phyloP scores from a whole-genome alignment of 2,113 vertebrate species.

The Clarias macrocephalus region DNA sequence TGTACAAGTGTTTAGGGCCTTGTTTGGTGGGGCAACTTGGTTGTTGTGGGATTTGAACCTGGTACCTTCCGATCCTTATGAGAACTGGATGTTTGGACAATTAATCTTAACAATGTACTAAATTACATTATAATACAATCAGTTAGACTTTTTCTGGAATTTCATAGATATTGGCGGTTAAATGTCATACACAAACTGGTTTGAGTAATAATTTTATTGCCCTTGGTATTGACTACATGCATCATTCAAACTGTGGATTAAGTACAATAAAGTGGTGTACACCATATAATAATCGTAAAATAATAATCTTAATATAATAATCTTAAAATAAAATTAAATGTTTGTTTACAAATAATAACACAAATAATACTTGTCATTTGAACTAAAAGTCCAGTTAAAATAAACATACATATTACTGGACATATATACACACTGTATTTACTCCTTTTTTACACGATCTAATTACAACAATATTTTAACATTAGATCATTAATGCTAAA shows the following conservation, averaged over 20 bases:
- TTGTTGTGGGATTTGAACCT: too few species aligned
- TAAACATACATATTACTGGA: background rate
- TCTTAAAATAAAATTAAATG: too few species aligned
- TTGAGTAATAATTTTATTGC: background rate
- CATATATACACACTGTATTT: background rate
- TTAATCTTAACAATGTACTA: background rate
- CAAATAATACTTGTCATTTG: background rate
- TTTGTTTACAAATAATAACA: background rate
- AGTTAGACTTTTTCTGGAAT: background rate
- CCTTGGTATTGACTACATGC: background rate
- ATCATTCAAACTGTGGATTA: background rate
- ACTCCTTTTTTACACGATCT: background rate
- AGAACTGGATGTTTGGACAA: background rate
- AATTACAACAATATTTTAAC: background rate
- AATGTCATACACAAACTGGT: background rate
- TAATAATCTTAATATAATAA: too few species aligned
- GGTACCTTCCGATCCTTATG: too few species aligned
- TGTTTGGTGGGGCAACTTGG: too few species aligned
- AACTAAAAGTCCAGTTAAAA: background rate
- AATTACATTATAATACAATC: background rate
- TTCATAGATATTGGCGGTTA: background rate
- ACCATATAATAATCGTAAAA: background rate
- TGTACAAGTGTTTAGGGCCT: too few species aligned
- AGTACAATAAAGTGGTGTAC: background rate
- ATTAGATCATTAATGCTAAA: too few species aligned